Conservation (phyloP, 2,113 vertebrate genomes). For the Camelus dromedarius region DNA sequence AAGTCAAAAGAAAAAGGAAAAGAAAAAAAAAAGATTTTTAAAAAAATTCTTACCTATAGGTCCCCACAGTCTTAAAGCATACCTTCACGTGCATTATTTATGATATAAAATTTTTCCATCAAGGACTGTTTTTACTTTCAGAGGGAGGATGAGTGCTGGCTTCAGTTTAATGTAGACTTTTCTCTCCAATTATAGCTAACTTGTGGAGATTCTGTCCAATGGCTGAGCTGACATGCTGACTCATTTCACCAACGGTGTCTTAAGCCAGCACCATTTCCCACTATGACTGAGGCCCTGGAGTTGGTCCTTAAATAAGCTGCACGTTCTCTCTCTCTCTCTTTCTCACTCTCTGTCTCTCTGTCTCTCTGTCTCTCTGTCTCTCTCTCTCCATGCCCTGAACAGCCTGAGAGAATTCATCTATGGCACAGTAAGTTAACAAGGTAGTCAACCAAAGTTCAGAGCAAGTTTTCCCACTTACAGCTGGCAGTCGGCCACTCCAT, state of each 20-base stretch:
- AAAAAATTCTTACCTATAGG: constrained; percentile 29
- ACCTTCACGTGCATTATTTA: constrained; percentile 70
- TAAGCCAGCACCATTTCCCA: constrained; percentile 54
- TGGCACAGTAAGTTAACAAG: constrained; percentile 69
- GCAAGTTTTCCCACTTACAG: constrained; percentile 46
- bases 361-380: no score
- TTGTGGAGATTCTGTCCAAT: constrained; percentile 61
- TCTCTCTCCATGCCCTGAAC: not conserved
- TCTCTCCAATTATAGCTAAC: constrained; percentile 68
- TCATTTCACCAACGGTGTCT: constrained; percentile 65
- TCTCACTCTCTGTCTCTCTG: not conserved
- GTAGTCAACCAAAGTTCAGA: constrained; percentile 75
- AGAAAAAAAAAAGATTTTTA: not conserved
- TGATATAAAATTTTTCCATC: constrained; percentile 54
- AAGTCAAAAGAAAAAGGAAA: not conserved
- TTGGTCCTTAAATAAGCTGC: constrained; percentile 44
- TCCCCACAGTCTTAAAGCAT: constrained; percentile 58
- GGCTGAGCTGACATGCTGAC: constrained; percentile 72
- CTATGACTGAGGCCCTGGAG: not conserved
- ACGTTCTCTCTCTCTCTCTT: not conserved
- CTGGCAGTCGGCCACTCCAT: constrained; percentile 70
- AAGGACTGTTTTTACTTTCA: constrained; percentile 66
- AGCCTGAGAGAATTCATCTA: constrained; percentile 59
- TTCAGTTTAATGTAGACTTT: constrained; percentile 62
- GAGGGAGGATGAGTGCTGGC: constrained; percentile 46